phyloP scores from a whole-genome alignment of 2,888 invertebrate genomes.

The Torymus texanus region DNA sequence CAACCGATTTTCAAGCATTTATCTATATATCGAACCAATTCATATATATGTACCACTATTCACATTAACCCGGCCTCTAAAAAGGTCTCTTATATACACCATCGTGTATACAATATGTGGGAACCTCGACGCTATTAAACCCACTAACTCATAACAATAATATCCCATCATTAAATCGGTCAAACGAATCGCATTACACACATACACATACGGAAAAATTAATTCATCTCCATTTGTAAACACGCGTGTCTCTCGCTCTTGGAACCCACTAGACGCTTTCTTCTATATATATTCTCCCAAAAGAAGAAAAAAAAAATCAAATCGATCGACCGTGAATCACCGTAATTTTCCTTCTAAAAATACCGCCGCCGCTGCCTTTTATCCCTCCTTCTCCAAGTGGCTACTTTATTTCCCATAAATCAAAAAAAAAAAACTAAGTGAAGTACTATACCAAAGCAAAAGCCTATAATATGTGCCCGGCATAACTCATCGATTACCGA shows the following conservation, averaged over 20 bases:
- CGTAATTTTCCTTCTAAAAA: no score
- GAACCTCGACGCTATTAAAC: not conserved
- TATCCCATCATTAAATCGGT: not conserved
- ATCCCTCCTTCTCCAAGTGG: constrained; percentile 10
- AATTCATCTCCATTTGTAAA: constrained; percentile 3
- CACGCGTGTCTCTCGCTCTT: constrained; percentile 50
- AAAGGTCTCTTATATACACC: no score
- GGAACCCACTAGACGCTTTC: not conserved
- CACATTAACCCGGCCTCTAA: no score
- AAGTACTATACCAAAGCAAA: constrained; percentile 41
- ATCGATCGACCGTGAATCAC: not conserved
- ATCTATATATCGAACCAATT: no score
- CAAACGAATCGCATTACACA: not conserved
- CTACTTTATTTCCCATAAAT: constrained; percentile 50
- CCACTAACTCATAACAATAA: not conserved
- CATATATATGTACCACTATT: no score
- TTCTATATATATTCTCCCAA: not conserved
- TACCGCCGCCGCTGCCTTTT: not conserved
- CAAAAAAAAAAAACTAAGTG: constrained; percentile 55
- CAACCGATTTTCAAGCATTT: no score
- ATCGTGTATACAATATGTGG: not conserved
- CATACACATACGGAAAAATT: no score
- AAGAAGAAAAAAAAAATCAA: no score
- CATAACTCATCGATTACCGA: constrained; percentile 55
- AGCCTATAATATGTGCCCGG: constrained; percentile 47